These are phyloP conservation scores for Cylloceria caligata DNA, from an alignment of 2,888 invertebrate species.

Conservation along the genomic window DNA sequence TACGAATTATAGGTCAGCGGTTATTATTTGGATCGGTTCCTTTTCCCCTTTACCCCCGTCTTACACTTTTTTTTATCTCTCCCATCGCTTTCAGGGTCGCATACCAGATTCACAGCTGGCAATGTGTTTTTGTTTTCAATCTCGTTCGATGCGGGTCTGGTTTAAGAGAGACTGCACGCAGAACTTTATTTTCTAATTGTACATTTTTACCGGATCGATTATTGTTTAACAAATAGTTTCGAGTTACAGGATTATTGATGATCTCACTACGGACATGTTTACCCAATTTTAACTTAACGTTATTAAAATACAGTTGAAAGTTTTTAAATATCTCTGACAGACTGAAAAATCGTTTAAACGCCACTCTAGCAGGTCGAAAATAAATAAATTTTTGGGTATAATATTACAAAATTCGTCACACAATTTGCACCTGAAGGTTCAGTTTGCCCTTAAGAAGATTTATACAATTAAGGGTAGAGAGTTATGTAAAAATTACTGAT, in stretches of 20 bases:
- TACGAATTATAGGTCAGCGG: slow-evolving; percentile 64
- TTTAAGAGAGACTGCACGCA: neutral
- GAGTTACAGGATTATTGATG: no score
- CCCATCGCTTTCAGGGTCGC: slow-evolving; percentile 28
- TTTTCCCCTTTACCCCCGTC: neutral
- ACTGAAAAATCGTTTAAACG: no score
- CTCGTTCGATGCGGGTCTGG: neutral
- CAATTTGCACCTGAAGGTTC: no score
- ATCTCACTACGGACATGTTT: no score
- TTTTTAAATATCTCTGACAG: neutral
- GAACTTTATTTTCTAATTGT: no score
- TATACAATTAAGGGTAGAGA: no score
- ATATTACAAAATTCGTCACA: no score
- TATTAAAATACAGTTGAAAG: neutral
- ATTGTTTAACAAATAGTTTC: neutral
- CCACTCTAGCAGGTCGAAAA: no score
- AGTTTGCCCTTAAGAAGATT: no score
- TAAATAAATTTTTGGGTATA: no score
- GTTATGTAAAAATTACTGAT: no score
- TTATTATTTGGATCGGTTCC: slow-evolving; percentile 59
- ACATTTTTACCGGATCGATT: neutral
- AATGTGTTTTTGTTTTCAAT: slow-evolving; percentile 18
- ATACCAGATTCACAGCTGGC: slow-evolving; percentile 57
- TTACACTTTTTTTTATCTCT: slow-evolving; percentile 28
- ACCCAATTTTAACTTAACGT: neutral